Evolutionary conservation across 2,113 vertebrate genomes (phyloP).

Genomic region (Chascanopsetta lugubris): DNA sequence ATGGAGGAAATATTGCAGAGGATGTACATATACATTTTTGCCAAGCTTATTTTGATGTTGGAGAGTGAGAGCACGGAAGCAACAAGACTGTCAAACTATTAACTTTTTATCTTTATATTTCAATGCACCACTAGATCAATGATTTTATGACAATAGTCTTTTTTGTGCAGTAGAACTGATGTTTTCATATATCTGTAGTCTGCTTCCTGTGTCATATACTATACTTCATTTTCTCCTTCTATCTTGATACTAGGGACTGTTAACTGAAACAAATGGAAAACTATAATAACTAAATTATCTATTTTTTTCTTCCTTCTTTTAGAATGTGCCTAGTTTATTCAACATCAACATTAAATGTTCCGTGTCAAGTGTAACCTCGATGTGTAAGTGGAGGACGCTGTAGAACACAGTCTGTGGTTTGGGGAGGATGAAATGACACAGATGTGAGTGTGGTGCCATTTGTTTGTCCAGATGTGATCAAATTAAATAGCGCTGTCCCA

Average conservation of each 20-base stretch:
- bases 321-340: constrained; percentile 46
- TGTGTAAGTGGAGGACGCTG: constrained; percentile 18
- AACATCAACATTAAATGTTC: constrained; percentile 40
- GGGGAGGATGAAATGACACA: constrained; percentile 45
- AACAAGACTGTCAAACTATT: constrained; percentile 14
- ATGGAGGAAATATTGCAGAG: background rate
- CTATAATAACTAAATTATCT: background rate
- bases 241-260: constrained; percentile 37
- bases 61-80: background rate
- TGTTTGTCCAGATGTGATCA: constrained; percentile 2
- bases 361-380: constrained; percentile 44
- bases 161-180: constrained; percentile 29
- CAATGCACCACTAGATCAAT: background rate
- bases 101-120: constrained; percentile 7
- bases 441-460: constrained; percentile 16
- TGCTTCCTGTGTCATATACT: constrained; percentile 48
- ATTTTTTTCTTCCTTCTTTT: constrained; percentile 9
- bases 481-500: background rate
- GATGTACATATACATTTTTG: background rate
- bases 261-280: constrained; percentile 28
- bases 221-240: constrained; percentile 15
- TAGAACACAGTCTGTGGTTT: constrained; percentile 29
- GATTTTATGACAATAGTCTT: constrained; percentile 33
- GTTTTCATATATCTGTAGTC: constrained; percentile 29
- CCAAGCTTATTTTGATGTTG: background rate